A percentile compares a stretch with the other conserved stretches of the same genome.
phyloP scores from a whole-genome alignment of 2,113 vertebrate species.

The Mystacornis crossleyi region DNA sequence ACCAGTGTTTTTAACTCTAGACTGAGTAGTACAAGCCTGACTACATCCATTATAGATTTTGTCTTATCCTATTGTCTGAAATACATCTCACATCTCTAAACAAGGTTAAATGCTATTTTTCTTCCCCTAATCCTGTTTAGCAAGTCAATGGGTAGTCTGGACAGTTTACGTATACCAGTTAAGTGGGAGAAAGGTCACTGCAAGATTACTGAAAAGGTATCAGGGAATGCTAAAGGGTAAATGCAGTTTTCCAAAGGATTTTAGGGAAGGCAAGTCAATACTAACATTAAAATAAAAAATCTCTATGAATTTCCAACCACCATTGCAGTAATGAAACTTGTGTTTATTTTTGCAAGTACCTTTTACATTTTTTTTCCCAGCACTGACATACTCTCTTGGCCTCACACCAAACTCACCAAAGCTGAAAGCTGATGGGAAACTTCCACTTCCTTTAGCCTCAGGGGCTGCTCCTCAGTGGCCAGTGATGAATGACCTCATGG shows the following conservation, averaged over 20 bases:
- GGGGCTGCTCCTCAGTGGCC: background rate
- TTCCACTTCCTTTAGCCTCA: background rate
- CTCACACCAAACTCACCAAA: fast-evolving
- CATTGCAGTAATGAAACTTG: background rate
- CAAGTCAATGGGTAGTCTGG: background rate
- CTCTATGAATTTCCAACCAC: background rate
- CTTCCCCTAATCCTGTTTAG: constrained; percentile 38
- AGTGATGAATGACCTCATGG: background rate
- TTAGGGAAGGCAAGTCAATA: background rate
- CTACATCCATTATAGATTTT: background rate
- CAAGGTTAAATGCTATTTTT: constrained; percentile 41
- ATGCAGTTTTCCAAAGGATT: background rate
- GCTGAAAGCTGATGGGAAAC: background rate
- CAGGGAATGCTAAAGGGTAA: background rate
- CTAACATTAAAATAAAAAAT: background rate
- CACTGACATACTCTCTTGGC: background rate
- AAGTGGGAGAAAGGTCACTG: constrained; percentile 35
- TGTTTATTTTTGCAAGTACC: background rate
- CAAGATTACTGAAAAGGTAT: background rate
- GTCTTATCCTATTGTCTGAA: background rate
- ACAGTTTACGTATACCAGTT: background rate
- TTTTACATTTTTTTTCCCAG: background rate
- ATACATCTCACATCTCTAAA: background rate
- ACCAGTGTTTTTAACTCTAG: background rate
- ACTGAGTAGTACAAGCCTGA: background rate